These are phyloP conservation scores for Oxygymnocypris stewartii DNA, from an alignment of 2,113 vertebrate species.

Conservation along the genomic window DNA sequence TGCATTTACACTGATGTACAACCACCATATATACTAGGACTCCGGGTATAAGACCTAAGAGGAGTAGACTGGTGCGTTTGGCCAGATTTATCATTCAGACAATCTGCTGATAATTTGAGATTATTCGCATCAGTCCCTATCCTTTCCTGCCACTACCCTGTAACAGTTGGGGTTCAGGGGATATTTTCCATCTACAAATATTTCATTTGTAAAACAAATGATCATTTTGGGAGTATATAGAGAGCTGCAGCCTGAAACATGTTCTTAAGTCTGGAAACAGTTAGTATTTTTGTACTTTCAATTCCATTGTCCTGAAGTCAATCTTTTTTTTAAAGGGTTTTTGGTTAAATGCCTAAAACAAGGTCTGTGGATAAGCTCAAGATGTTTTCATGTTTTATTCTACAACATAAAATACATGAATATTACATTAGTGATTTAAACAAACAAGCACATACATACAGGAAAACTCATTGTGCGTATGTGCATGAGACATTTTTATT, in stretches of 20 bases:
- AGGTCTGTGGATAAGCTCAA: neutral
- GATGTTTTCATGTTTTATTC: neutral
- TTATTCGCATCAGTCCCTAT: neutral
- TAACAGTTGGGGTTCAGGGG: neutral
- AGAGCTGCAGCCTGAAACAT: neutral
- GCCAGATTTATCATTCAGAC: neutral
- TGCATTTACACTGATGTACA: slow-evolving; percentile 5
- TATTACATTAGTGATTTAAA: neutral
- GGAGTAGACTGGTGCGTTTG: neutral
- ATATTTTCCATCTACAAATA: neutral
- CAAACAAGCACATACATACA: neutral
- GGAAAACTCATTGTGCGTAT: neutral
- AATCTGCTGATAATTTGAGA: neutral
- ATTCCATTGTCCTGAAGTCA: neutral
- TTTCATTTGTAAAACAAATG: neutral
- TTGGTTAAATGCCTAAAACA: neutral
- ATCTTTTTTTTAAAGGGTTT: neutral
- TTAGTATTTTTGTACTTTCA: neutral
- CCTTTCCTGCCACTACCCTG: too few species aligned
- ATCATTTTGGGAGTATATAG: neutral
- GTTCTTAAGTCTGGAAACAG: neutral
- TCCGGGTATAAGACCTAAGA: neutral
- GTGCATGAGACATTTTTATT: neutral
- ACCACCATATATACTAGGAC: neutral
- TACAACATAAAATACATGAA: neutral